Base-by-base conservation (phyloP, 2,113 vertebrate species). In the Pholis gunnellus region DNA sequence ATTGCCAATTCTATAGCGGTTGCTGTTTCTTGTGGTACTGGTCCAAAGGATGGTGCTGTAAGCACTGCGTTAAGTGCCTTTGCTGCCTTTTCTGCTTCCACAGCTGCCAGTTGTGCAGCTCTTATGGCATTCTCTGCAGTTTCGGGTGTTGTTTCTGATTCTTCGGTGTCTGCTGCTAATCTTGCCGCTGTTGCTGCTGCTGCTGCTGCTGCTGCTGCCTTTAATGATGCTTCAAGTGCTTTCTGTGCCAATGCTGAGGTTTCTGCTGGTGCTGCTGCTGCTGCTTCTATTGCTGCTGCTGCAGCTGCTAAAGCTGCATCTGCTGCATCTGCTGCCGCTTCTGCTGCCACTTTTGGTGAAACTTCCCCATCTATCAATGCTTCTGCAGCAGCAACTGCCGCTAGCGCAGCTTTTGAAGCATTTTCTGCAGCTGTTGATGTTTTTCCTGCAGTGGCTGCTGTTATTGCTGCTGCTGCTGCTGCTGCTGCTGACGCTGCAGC, bases 151-250 rank as follows among this genome's bases (percentile, higher is more conserved):
- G 13, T 9, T 7, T 44, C 15, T n/a, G 56, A 27, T 31, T 22
- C 20, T 44, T 54, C 17, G 2, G 27, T 9, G 17, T 10, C 10
- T 10, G 56, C 76, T 36, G 54, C 61, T 4, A 74, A 34, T 36
- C 0, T 20, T 54, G 44, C 76, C 38, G 56, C 77, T n/a, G 36
- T n/a, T 44, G 71, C 64, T 17, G 76, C 76, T 48, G 25, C 3
- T 2, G 27, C 22, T 56, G 71, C 64, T 70, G 82, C 76, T 9
- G 6, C 5, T 22, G 72, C 20, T 2, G 71, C 71, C 38, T n/a
- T 29, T 5, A 59, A 4, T 14, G 81, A 20, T 67, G 42, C 81
- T 1, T 6, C 22, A 10, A 66, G 38, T 5, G 81, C 44, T 52
- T 31, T 10, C 22, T 59, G 0, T 40, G 67, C 68, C 48, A 69